phyloP scores from a whole-genome alignment of 2,113 vertebrate genomes.

The Dasyprocta punctata region DNA sequence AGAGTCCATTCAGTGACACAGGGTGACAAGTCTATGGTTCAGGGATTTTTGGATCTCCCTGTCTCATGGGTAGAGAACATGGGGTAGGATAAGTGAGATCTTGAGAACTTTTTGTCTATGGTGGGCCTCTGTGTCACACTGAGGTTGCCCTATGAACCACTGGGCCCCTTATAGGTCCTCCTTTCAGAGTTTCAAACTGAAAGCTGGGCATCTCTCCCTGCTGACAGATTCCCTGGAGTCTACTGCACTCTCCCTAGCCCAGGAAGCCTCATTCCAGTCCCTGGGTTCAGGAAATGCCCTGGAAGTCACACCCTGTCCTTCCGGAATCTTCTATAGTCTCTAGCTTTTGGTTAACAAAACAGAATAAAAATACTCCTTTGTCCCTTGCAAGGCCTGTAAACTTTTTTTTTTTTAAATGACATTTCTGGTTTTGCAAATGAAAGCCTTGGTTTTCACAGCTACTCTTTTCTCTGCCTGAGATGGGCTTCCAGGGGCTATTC shows the following conservation, averaged over 20 bases:
- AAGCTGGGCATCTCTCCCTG: not conserved
- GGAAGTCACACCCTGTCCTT: conserved; percentile 3
- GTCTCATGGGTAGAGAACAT: no score
- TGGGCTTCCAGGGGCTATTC: not conserved
- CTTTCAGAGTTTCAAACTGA: not conserved
- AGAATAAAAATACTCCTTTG: conserved; percentile 42
- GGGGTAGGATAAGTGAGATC: not conserved
- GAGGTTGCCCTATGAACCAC: not conserved
- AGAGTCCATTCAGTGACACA: not conserved
- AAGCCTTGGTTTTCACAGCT: conserved; percentile 35
- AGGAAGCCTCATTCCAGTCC: conserved; percentile 7
- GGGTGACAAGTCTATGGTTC: not conserved
- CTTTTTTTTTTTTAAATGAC: not conserved
- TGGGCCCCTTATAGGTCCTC: not conserved
- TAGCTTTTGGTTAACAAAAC: conserved; percentile 48
- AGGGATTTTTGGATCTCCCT: not conserved
- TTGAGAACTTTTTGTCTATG: not conserved
- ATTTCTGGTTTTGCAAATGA: conserved; percentile 56
- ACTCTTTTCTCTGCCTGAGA: not conserved
- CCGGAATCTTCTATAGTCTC: not conserved
- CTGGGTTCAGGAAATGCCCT: conserved; percentile 16
- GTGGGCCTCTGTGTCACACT: not conserved
- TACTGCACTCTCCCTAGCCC: not conserved
- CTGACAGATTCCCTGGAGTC: not conserved
- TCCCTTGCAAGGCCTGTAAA: not conserved